Evolutionary conservation across 1,140 invertebrate genomes (phyloP), one percentile per base, ranked within the genome.

Genomic region (Dermatophagoides farinae): DNA sequence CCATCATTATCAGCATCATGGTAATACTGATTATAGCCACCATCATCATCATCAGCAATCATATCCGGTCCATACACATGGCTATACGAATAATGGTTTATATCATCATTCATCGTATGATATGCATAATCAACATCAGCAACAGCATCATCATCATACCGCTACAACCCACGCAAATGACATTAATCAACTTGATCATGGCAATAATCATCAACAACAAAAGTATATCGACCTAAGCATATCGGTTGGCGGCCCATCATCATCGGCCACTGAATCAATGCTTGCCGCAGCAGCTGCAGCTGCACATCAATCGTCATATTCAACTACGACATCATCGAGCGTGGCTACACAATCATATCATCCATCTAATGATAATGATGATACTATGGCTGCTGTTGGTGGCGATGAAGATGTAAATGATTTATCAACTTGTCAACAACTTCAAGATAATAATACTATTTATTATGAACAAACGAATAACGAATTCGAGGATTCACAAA

Each of bases 161-260:
- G n/a, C 41, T 25, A 16, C 31, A 31, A 31, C 18, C 14, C 25
- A 59, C 44, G 39, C 54, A 6, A 50, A 59, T 39, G 20, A 46
- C 23, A 46, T 46, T 31, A 31, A 31, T 31, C 31, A 31, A 8
- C 31, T 16, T 43, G 41, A 60, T 40, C 11, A 25, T 53, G 12
- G 25, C 58, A 60, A 58, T 49, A 22, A 58, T 23, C 10, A 58
- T 25, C 12, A 25, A 12, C 37, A 46, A 50, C 60, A 61, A 20
- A 58, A 62, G 16, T 62, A 62, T 31, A 62, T 57, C 20, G 62
- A 62, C 37, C 25, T 62, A n/a, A 62, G 62, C 38, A 46, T 62
- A 41, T 62, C 62, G 12, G 62, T 62, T 43, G 62, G 31, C 31
- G 31, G 31, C 31, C 31, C 62, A 50, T 62, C 62, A 18, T 62